Evolutionary conservation across 2,113 vertebrate species (phyloP).

Genomic region (Martes martes): DNA sequence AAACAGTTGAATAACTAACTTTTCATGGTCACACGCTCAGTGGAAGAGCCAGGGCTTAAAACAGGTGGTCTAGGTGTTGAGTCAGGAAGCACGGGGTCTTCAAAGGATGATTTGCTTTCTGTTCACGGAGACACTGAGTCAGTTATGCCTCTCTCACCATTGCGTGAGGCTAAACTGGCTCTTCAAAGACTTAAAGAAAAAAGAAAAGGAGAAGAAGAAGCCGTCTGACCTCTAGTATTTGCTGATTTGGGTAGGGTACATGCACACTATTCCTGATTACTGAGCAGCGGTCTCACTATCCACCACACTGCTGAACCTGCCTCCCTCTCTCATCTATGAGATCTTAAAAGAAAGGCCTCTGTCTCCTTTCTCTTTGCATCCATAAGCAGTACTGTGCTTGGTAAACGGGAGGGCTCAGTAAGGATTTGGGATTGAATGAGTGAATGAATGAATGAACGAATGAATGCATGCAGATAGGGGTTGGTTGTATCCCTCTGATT

Average conservation of each 20-base stretch:
- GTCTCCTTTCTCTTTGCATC: neutral
- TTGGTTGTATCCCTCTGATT: neutral
- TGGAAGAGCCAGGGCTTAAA: neutral
- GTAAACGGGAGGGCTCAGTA: neutral
- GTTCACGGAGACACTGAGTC: neutral
- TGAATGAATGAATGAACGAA: neutral
- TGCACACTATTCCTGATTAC: neutral
- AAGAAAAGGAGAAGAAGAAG: neutral
- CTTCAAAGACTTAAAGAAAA: neutral
- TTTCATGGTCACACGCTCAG: neutral
- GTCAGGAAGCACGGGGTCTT: neutral
- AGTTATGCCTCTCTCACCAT: neutral
- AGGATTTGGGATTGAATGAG: neutral
- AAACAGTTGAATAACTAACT: neutral
- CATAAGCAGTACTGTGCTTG: neutral
- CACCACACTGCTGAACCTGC: neutral
- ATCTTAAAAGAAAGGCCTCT: neutral
- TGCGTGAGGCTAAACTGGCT: neutral
- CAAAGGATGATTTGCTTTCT: neutral
- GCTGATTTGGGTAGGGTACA: neutral
- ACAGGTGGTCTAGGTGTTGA: neutral
- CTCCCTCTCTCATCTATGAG: neutral
- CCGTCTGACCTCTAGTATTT: neutral
- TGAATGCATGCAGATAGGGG: neutral
- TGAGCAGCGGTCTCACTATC: neutral